Percentiles rank a stretch among this genome's conserved stretches.
These are phyloP conservation scores for Mus spretus DNA, from an alignment of 2,797 vertebrate genomes.

Conservation along the genomic window DNA sequence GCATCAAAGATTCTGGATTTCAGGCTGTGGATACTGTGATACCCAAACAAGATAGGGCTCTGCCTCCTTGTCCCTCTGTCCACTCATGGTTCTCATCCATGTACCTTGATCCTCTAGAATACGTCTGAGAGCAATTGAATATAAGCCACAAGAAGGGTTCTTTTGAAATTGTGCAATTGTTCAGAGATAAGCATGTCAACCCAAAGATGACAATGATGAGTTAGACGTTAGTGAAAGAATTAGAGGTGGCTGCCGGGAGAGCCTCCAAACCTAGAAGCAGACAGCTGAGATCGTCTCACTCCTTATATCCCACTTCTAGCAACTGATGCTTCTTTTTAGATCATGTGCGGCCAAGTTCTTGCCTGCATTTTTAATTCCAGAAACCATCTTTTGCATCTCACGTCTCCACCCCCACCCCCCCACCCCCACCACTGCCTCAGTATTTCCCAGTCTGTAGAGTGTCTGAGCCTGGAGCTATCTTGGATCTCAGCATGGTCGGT, in stretches of 20 bases:
- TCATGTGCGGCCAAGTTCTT: not conserved
- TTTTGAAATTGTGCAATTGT: conserved; percentile 38
- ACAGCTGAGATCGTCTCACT: not conserved
- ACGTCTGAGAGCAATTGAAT: not conserved
- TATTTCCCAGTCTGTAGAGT: not conserved
- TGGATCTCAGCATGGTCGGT: not conserved
- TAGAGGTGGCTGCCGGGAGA: not conserved
- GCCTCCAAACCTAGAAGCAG: conserved; percentile 17
- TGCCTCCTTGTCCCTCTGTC: not conserved
- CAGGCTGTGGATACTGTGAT: not conserved
- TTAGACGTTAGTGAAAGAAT: not conserved
- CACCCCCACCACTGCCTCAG: not conserved
- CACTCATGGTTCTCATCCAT: not conserved
- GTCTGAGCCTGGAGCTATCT: not conserved
- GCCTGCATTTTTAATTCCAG: not conserved
- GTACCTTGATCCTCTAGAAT: not conserved
- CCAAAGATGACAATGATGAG: not conserved
- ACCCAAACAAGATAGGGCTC: not conserved
- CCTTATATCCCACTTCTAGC: not conserved
- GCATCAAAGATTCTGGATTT: not conserved
- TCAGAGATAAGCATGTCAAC: conserved; percentile 25
- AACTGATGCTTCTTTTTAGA: not conserved
- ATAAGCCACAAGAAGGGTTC: not conserved
- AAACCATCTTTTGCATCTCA: not conserved
- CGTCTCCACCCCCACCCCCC: not conserved